Evolutionary conservation across 2,113 vertebrate species (phyloP), one percentile per base, ranked within the genome.

Genomic region (Ptilorrhoa leucosticta): DNA sequence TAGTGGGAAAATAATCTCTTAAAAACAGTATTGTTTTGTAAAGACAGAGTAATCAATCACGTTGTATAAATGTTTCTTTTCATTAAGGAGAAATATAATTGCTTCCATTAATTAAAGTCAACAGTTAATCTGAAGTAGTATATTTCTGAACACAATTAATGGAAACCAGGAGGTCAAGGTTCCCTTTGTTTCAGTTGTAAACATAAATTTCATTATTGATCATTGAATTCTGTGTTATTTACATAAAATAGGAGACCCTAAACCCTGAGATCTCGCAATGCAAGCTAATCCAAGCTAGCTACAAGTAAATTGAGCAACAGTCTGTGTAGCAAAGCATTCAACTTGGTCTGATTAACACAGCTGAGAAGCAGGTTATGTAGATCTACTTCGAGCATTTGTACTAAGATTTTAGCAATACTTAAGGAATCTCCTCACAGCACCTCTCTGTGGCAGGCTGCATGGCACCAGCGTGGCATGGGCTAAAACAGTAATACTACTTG

Each of bases 121-220:
- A 26, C 16, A 48, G 16, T 66, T 75, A 71, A 65, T 19, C 28
- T 76, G 22, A 77, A 9, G 18, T 20, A 69, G 7, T 37, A 13
- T 71, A 69, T 72, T 87, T 94, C 60, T 87, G 60, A 91, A 58
- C 11, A 73, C 54, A 81, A 66, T 28, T 63, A 39, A 63, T 66
- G 17, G 42, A 75, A 94, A 71, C 2, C 23, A 44, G 39, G 61
- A 79, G 15, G 15, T 28, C 31, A 63, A 57, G 9, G 15, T 68
- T 87, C 26, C 2, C 5, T 76, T 65, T 87, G 84, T 78, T 63
- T 44, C 27, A 71, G 39, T 47, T 4, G 2, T 16, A 39, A 87
- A 20, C 35, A 22, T 51, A 30, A 48, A 79, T 71, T 91, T 75
- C 23, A 18, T 58, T 87, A 63, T 22, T 31, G 24, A 31, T 89